Conservation (phyloP, 2,797 vertebrate genomes). For the Enteromius trimaculatus region DNA sequence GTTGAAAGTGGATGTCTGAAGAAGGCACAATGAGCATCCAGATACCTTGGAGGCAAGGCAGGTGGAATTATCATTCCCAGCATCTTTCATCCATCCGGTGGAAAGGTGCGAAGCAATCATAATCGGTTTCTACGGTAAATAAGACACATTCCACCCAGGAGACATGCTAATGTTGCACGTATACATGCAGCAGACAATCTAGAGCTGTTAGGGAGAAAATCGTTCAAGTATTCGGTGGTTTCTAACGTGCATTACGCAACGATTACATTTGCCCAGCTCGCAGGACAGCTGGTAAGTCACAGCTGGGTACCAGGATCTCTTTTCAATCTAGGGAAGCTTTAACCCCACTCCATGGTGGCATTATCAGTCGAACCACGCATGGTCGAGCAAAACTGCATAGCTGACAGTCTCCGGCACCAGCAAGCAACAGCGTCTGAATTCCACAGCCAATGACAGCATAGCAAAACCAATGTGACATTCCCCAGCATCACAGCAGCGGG, state of each 20-base stretch:
- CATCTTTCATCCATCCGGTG: slow-evolving; percentile 18
- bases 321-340: slow-evolving; percentile 64
- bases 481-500: slow-evolving; percentile 65
- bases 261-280: slow-evolving; percentile 45
- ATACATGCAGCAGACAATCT: slow-evolving; percentile 3
- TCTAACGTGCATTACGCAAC: slow-evolving; percentile 46
- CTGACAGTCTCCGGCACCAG: slow-evolving; percentile 75
- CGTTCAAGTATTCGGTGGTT: slow-evolving; percentile 5
- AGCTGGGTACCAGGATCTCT: slow-evolving; percentile 69
- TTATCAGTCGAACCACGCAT: slow-evolving; percentile 76
- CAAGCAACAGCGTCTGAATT: slow-evolving; percentile 73
- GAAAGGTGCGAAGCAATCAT: slow-evolving; percentile 30
- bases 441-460: slow-evolving; percentile 74
- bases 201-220: slow-evolving; percentile 14
- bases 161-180: slow-evolving; percentile 27
- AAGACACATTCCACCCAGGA: slow-evolving; percentile 28
- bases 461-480: slow-evolving; percentile 76
- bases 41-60: slow-evolving; percentile 40
- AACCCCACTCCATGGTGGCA: slow-evolving; percentile 72
- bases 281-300: slow-evolving; percentile 70
- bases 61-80: slow-evolving; percentile 51
- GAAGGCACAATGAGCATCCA: slow-evolving; percentile 56
- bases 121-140: slow-evolving; percentile 10
- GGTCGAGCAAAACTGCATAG: slow-evolving; percentile 74
- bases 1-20: slow-evolving; percentile 74